These are phyloP conservation scores for Catamblyrhynchus diadema DNA, from an alignment of 2,797 vertebrate genomes.

Conservation along the genomic window DNA sequence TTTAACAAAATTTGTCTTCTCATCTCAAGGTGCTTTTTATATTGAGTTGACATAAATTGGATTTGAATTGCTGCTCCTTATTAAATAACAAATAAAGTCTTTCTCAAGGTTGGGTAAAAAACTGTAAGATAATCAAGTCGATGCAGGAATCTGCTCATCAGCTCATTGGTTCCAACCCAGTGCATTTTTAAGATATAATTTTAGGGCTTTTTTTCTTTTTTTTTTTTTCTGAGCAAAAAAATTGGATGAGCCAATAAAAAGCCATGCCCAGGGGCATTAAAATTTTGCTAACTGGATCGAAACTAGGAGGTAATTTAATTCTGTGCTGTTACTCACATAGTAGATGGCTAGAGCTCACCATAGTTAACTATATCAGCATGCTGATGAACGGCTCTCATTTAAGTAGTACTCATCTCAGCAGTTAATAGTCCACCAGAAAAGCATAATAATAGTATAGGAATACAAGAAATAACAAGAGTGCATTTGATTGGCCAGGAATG, in stretches of 20 bases:
- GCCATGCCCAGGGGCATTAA: neutral
- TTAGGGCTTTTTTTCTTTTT: neutral
- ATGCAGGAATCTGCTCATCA: neutral
- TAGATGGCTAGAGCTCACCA: neutral
- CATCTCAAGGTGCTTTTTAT: neutral
- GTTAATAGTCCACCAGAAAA: constrained; percentile 12
- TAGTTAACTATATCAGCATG: neutral
- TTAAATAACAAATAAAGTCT: neutral
- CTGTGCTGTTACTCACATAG: neutral
- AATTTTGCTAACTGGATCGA: neutral
- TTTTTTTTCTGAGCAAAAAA: neutral
- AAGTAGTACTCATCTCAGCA: neutral
- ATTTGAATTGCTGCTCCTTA: neutral
- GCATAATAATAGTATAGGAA: neutral
- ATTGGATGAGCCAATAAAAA: neutral
- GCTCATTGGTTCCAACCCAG: rapidly evolving
- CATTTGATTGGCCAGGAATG: neutral
- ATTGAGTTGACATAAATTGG: neutral
- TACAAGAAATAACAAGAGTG: neutral
- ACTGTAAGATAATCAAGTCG: neutral
- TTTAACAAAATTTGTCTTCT: neutral
- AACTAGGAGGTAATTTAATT: neutral
- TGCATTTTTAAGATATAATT: neutral
- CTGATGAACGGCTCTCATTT: neutral
- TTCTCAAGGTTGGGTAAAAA: neutral